A percentile compares a stretch with the other conserved stretches of the same genome.
phyloP scores from a whole-genome alignment of 2,888 invertebrate genomes.

The Cheilosia vernalis region DNA sequence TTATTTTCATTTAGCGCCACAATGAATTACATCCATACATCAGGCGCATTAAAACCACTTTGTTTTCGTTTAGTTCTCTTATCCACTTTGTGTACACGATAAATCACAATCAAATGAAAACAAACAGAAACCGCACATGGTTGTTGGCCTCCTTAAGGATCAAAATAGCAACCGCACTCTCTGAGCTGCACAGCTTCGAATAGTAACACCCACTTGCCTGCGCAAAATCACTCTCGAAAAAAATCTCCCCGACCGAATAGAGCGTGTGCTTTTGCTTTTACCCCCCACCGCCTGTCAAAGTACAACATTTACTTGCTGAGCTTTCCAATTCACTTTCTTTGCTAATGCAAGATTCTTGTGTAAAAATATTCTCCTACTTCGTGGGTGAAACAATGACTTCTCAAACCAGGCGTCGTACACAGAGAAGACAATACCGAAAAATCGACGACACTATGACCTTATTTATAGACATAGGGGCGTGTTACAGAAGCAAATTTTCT shows the following conservation, averaged over 20 bases:
- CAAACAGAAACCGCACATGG: slow-evolving; percentile 71
- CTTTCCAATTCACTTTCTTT: slow-evolving; percentile 68
- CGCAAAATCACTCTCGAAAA: slow-evolving; percentile 65
- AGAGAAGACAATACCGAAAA: slow-evolving; percentile 64
- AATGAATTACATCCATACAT: slow-evolving; percentile 29
- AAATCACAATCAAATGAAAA: slow-evolving; percentile 71
- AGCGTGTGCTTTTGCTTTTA: slow-evolving; percentile 9
- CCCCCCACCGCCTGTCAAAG: slow-evolving; percentile 3
- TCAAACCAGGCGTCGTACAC: slow-evolving; percentile 48
- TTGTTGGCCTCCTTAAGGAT: slow-evolving; percentile 47
- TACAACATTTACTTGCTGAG: slow-evolving; percentile 29
- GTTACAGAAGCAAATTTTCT: slow-evolving; percentile 58
- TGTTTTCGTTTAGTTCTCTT: slow-evolving; percentile 28
- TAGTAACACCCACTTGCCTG: slow-evolving; percentile 42
- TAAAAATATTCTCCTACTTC: slow-evolving; percentile 62
- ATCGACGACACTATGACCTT: slow-evolving; percentile 68
- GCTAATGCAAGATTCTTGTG: slow-evolving; percentile 31
- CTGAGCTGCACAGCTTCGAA: neutral
- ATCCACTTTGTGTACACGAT: slow-evolving; percentile 54
- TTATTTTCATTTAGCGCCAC: slow-evolving; percentile 29
- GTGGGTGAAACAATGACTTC: slow-evolving; percentile 61
- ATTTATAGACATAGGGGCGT: slow-evolving; percentile 74
- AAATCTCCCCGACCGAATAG: slow-evolving; percentile 20
- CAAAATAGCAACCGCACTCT: slow-evolving; percentile 39
- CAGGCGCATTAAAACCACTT: slow-evolving; percentile 18